Base-by-base conservation (phyloP, 2,888 invertebrate genomes). In the Brachyptera risi region DNA sequence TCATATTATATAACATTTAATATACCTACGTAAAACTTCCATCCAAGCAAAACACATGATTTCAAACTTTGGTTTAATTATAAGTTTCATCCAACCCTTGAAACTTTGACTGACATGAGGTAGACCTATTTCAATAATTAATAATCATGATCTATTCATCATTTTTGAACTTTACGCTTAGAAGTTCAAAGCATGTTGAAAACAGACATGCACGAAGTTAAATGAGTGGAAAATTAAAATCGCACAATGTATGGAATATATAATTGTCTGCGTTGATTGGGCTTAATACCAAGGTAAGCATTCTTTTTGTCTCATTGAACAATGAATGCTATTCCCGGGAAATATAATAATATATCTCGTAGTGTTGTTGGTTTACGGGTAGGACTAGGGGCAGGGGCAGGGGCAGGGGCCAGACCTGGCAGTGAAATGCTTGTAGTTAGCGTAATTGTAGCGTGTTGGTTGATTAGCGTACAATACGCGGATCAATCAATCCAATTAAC, bases 401-500 rank as follows among this genome's bases (percentile, higher is more conserved):
- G n/a, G n/a, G n/a, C n/a, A n/a, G n/a, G 40, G n/a, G n/a, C n/a
- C n/a, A n/a, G n/a, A 15, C 19, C 11, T 37, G 54, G 35, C 54
- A n/a, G 54, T 54, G 54, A 54, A 37, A 35, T 54, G 54, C 35
- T 54, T n/a, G 44, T 44, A 44, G 54, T 54, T 54, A 54, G 54
- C 21, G 23, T 54, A 35, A 54, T 54, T 54, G 37, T 54, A 54
- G 54, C 54, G 54, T 54, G 54, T 37, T 19, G 19, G 54, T 54
- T 63, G 63, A 63, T 63, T 63, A 63, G 60, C 63, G 58, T 50
- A 63, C 60, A 57, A 60, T 60, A 58, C 63, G 51, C 59, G 59
- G 54, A 54, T 62, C 62, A 59, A 59, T 62, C 62, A 62, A 59
- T 40, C 59, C 60, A 63, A 63, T 63, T 63, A 63, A 57, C 60